Percentiles rank a stretch among this genome's conserved stretches.
Conservation (phyloP, 2,888 invertebrate genomes). For the Drosophila limbata region DNA sequence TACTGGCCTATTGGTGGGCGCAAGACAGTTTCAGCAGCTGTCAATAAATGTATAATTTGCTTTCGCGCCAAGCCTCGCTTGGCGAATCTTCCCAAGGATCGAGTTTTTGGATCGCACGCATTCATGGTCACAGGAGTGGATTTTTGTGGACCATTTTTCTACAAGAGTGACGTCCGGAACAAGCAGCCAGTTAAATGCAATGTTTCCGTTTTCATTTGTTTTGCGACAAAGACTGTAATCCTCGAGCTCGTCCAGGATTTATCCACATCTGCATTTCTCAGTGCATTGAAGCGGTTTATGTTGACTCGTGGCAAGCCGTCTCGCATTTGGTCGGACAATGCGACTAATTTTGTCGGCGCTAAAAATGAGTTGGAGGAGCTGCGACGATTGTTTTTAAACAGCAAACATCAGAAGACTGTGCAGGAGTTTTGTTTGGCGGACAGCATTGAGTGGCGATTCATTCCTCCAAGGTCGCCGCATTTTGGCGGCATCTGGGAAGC, state of each 20-base stretch:
- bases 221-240: no score
- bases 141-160: not conserved
- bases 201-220: no score
- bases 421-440: not conserved
- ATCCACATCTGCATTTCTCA: no score
- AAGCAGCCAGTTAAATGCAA: no score
- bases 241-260: no score
- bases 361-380: not conserved
- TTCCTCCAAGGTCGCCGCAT: not conserved
- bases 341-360: not conserved
- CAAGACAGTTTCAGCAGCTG: not conserved
- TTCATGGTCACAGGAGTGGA: not conserved
- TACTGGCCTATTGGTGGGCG: not conserved
- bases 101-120: not conserved
- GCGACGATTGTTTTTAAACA: not conserved
- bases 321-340: not conserved
- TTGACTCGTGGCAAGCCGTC: not conserved
- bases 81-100: not conserved
- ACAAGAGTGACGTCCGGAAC: no score
- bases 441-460: no score
- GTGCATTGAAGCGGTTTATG: no score
- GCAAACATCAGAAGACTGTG: not conserved
- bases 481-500: not conserved
- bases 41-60: not conserved
- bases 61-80: not conserved